Conservation (phyloP, 2,888 invertebrate species). For the Drosophila pseudotalamancana region DNA sequence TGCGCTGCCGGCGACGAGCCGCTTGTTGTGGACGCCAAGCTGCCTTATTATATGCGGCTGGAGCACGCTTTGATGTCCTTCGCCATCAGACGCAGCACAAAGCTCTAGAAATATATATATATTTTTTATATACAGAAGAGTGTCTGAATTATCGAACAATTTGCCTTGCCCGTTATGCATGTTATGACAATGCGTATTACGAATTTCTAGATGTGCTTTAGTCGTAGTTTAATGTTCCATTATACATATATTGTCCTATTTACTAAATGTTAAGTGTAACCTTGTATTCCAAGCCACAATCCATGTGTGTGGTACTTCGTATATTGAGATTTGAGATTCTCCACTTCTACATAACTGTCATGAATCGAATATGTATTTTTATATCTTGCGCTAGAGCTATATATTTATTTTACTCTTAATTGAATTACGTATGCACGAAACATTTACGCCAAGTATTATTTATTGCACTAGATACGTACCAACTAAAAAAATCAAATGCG, state of each 20-base stretch:
- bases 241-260: slow-evolving; percentile 23
- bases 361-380: slow-evolving; percentile 65
- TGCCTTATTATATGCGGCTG: slow-evolving; percentile 68
- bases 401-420: slow-evolving; percentile 55
- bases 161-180: slow-evolving; percentile 38
- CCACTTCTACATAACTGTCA: slow-evolving; percentile 8
- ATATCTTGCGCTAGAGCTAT: slow-evolving; percentile 44
- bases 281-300: slow-evolving; percentile 23
- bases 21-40: slow-evolving; percentile 46
- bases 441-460: slow-evolving; percentile 69
- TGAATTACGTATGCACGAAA: slow-evolving; percentile 35
- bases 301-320: background rate
- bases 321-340: slow-evolving; percentile 5
- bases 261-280: slow-evolving; percentile 43
- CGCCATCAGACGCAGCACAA: slow-evolving; percentile 72
- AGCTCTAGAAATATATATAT: slow-evolving; percentile 53
- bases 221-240: slow-evolving; percentile 43
- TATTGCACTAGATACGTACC: slow-evolving; percentile 57
- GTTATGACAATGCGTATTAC: slow-evolving; percentile 38
- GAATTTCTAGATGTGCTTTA: slow-evolving; percentile 62
- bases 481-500: slow-evolving; percentile 43
- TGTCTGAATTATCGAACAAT: slow-evolving; percentile 17
- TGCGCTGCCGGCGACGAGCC: slow-evolving; percentile 58
- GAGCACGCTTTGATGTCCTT: slow-evolving; percentile 77
- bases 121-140: background rate